Evolutionary conservation across 2,797 vertebrate genomes (phyloP), one percentile per base, ranked within the genome.

Genomic region (Artibeus lituratus): DNA sequence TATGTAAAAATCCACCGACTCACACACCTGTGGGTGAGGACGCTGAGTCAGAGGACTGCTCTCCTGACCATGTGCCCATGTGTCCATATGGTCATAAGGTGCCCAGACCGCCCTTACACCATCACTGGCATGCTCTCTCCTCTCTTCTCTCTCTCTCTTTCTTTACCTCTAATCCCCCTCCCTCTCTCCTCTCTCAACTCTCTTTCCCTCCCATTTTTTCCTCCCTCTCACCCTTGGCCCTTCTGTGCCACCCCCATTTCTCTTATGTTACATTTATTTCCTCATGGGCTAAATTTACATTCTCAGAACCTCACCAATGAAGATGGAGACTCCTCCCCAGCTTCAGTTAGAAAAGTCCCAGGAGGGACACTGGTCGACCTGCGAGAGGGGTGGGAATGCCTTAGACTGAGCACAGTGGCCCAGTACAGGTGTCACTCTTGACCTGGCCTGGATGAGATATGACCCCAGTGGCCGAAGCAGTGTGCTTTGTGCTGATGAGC

Each of bases 31-130:
- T 26, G 5, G 6, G 3, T n/a, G 9, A 18, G n/a, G 7, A 32
- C 1, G 32, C 6, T 51, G 10, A 0, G 12, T 37, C 26, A 32
- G 1, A 74, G 11, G 8, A 2, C 10, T 21, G 29, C 10, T n/a
- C 3, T 1, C 19, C 0, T 57, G 10, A 11, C 37, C 51, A 49
- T 42, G 1, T 59, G 53, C 10, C 22, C 2, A 2, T 24, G 53
- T 55, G 55, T 57, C 55, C 55, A 10, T 57, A 72, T n/a, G 15
- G 37, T 51, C 5, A 5, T 32, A 65, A 18, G 32, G 78, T 32
- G 11, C 8, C 32, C 11, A 12, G 65, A 49, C 1, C 11, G 24
- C 19, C 62, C 3, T 55, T 37, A 44, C 10, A 53, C 29, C 3
- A 11, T 29, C 37, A 57, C 81, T 5, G 32, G 32, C 19, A 1